These are phyloP conservation scores for Cyprinodon tularosa DNA, from an alignment of 2,113 vertebrate genomes.

Conservation along the genomic window DNA sequence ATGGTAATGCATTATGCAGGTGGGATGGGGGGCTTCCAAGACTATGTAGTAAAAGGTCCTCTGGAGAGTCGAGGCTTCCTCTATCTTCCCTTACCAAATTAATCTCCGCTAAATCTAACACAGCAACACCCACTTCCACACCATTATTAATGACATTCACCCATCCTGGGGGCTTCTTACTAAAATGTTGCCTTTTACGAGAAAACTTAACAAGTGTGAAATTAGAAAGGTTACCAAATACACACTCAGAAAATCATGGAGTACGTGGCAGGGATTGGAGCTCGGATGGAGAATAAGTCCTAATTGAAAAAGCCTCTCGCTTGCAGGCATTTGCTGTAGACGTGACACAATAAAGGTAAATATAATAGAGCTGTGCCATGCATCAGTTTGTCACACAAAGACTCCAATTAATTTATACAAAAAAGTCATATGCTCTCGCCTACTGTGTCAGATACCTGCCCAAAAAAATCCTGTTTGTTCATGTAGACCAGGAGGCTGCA, in stretches of 20 bases:
- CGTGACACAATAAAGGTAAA: slow-evolving; percentile 62
- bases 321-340: slow-evolving; percentile 69
- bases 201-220: slow-evolving; percentile 83
- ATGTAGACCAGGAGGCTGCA: neutral
- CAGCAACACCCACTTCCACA: slow-evolving; percentile 29
- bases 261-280: slow-evolving; percentile 35
- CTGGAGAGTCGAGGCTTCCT: slow-evolving; percentile 21
- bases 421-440: slow-evolving; percentile 65
- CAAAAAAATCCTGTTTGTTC: slow-evolving; percentile 17
- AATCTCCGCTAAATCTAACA: slow-evolving; percentile 34
- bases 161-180: slow-evolving; percentile 66
- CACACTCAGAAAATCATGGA: slow-evolving; percentile 44
- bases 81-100: slow-evolving; percentile 36
- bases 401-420: slow-evolving; percentile 67
- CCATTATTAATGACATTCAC: slow-evolving; percentile 69
- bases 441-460: slow-evolving; percentile 28
- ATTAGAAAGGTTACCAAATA: slow-evolving; percentile 81
- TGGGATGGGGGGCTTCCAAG: slow-evolving; percentile 1
- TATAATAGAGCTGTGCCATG: slow-evolving; percentile 56
- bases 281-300: slow-evolving; percentile 58
- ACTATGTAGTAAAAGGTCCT: slow-evolving; percentile 18
- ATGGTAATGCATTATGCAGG: neutral
- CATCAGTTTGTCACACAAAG: slow-evolving; percentile 49
- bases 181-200: slow-evolving; percentile 78
- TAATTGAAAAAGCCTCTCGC: slow-evolving; percentile 79